Evolutionary conservation across 2,797 vertebrate species (phyloP).

Genomic region (Sebastes aleutianus): DNA sequence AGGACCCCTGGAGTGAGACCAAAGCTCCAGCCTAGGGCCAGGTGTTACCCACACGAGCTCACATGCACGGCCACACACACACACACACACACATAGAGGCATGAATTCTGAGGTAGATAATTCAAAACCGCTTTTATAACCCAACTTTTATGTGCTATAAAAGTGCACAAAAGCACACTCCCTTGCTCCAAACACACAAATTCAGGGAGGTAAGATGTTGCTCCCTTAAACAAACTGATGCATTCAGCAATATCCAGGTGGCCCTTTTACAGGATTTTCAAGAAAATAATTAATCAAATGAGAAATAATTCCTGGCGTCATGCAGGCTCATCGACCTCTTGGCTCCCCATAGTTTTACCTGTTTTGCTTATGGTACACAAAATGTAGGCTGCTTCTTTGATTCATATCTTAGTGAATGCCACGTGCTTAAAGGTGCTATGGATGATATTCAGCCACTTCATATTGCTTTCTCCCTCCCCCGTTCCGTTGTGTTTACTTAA

Average conservation of each 20-base stretch:
- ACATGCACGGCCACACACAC: background rate
- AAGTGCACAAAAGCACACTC: conserved; percentile 4
- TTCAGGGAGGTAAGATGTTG: background rate
- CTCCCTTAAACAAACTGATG: background rate
- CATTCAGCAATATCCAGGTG: conserved; percentile 11
- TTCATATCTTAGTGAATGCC: background rate
- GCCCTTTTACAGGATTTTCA: background rate
- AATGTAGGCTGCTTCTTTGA: background rate
- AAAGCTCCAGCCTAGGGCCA: conserved; percentile 65
- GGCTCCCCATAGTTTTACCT: background rate
- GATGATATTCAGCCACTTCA: too few species aligned
- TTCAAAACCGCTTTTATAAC: conserved; percentile 5
- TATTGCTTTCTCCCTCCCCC: too few species aligned
- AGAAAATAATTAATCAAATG: background rate
- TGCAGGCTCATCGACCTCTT: background rate
- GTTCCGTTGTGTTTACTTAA: too few species aligned
- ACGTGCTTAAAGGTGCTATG: background rate
- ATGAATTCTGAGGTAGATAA: background rate
- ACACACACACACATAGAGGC: background rate
- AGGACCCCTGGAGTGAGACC: conserved; percentile 71
- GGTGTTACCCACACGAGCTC: conserved; percentile 39
- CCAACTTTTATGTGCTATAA: background rate
- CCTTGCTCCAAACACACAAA: background rate
- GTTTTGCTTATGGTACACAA: background rate
- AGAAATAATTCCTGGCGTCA: background rate